phyloP scores from a whole-genome alignment of 2,113 vertebrate genomes.

The Origma solitaria region DNA sequence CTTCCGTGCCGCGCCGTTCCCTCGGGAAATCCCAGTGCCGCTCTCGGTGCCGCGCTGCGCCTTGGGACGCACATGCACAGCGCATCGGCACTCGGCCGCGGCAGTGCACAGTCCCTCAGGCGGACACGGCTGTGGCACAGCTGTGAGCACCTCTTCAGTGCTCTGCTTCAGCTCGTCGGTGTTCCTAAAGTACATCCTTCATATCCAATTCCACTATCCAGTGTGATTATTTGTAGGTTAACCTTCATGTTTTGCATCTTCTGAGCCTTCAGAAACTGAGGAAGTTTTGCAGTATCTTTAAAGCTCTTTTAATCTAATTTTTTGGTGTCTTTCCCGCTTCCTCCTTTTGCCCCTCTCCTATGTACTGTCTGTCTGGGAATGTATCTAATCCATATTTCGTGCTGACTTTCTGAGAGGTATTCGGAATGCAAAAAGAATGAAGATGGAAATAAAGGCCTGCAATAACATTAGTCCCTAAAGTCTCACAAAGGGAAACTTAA shows the following conservation, averaged over 20 bases:
- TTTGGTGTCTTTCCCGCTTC: neutral
- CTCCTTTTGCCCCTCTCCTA: neutral
- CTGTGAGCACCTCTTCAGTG: neutral
- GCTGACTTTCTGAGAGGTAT: neutral
- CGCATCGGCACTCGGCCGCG: too few species aligned
- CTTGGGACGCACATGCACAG: too few species aligned
- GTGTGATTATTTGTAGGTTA: neutral
- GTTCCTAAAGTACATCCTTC: neutral
- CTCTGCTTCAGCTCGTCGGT: rapidly evolving
- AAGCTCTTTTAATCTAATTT: neutral
- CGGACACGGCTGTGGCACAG: neutral
- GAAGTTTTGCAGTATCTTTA: neutral
- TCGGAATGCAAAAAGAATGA: neutral
- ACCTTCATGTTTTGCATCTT: neutral
- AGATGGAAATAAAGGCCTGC: neutral
- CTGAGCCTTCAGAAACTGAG: neutral
- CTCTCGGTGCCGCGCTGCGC: too few species aligned
- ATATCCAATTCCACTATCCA: rapidly evolving
- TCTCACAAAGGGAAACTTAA: neutral
- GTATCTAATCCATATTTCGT: neutral
- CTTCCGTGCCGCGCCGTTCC: neutral
- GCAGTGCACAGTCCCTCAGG: rapidly evolving
- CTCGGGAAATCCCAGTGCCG: neutral
- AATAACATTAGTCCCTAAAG: neutral
- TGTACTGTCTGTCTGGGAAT: neutral